Conservation (phyloP, 92 coral and sea anemone genomes). For the Heteractis magnifica region DNA sequence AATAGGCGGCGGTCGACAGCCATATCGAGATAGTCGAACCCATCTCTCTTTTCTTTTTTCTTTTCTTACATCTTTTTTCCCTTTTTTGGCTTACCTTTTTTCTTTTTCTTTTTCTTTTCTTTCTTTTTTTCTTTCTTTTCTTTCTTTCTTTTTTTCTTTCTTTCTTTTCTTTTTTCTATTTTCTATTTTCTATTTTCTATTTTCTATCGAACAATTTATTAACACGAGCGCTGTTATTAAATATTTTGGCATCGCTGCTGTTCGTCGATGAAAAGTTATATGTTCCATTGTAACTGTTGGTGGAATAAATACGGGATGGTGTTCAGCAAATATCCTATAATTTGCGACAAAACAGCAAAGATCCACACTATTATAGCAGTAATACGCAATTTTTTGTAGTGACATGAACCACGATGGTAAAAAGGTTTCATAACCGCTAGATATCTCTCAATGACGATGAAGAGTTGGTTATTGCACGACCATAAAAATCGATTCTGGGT, state of each 20-base stretch:
- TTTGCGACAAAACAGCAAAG: neutral
- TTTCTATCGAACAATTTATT: neutral
- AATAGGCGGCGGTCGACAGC: slow-evolving; percentile 80
- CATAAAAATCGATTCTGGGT: neutral
- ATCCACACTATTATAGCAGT: neutral
- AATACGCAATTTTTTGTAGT: neutral
- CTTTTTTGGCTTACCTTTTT: neutral
- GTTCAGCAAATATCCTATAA: neutral
- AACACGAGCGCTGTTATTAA: neutral
- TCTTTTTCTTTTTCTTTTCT: too few species aligned
- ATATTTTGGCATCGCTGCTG: neutral
- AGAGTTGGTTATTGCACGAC: neutral
- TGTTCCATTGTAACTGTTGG: neutral
- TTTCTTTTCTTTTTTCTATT: neutral
- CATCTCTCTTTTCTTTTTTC: slow-evolving; percentile 7
- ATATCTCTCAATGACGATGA: slow-evolving; percentile 15
- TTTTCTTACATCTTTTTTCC: neutral
- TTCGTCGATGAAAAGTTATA: neutral
- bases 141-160: too few species aligned
- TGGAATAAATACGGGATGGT: neutral
- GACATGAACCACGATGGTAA: slow-evolving; percentile 25
- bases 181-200: too few species aligned
- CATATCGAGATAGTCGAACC: slow-evolving; percentile 75
- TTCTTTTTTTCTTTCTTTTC: neutral
- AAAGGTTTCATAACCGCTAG: slow-evolving; percentile 29